Evolutionary conservation across 1,140 invertebrate species (phyloP).

Genomic region (Cecropterus lyciades): DNA sequence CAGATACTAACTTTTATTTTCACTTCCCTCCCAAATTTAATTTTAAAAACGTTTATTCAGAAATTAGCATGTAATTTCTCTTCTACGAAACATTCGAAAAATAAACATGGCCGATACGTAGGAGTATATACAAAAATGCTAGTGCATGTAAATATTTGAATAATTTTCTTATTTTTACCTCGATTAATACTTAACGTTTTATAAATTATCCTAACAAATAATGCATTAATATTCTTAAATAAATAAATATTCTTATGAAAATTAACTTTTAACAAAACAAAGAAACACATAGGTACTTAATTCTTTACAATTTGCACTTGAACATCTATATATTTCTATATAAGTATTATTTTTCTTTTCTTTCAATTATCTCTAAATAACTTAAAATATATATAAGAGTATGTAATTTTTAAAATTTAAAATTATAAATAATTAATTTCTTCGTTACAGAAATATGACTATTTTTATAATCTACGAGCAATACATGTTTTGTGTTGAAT

Average conservation of each 20-base stretch:
- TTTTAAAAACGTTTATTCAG: neutral
- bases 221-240: neutral
- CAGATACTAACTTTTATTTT: constrained; percentile 3
- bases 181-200: constrained; percentile 1
- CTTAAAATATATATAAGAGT: no score
- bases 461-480: no score
- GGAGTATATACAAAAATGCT: no score
- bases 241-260: neutral
- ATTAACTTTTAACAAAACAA: neutral
- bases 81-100: no score
- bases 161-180: neutral
- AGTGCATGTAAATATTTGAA: no score
- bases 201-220: constrained; percentile 4
- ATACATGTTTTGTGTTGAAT: no score
- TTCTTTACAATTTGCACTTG: constrained; percentile 6
- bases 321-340: neutral
- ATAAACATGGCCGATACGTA: no score
- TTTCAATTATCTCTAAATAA: constrained; percentile 9
- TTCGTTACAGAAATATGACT: no score
- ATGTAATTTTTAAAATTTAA: no score
- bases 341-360: constrained; percentile 15
- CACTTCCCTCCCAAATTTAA: neutral
- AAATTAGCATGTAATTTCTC: neutral
- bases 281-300: neutral
- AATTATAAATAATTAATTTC: no score